These are phyloP conservation scores for Ornithorhynchus anatinus DNA, from an alignment of 2,113 vertebrate species.

Conservation along the genomic window DNA sequence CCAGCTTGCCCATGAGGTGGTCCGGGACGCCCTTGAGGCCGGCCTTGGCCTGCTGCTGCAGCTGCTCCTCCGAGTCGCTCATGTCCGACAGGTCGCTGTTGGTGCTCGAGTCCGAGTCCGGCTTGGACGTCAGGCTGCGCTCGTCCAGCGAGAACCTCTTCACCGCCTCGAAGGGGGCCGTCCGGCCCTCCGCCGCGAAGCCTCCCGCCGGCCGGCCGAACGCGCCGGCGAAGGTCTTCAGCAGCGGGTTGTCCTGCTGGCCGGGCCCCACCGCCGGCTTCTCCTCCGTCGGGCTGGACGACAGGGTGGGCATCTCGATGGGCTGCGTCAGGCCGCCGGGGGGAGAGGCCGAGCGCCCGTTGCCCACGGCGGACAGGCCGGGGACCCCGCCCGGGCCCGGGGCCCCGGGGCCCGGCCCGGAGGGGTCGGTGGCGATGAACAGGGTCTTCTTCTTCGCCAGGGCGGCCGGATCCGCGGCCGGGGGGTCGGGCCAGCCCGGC, in stretches of 20 bases:
- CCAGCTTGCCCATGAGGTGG: slow-evolving; percentile 78
- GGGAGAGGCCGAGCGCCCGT: slow-evolving; percentile 76
- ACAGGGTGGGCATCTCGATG: slow-evolving; percentile 84
- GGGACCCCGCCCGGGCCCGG: slow-evolving; percentile 76
- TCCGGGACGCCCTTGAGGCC: slow-evolving; percentile 82
- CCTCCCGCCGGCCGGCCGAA: slow-evolving; percentile 82
- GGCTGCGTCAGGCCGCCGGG: slow-evolving; percentile 73
- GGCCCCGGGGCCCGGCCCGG: slow-evolving; percentile 82
- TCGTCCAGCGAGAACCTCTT: slow-evolving; percentile 94
- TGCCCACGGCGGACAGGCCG: slow-evolving; percentile 72
- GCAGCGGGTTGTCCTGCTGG: slow-evolving; percentile 75
- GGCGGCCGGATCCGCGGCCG: slow-evolving; percentile 63
- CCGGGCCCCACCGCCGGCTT: slow-evolving; percentile 70
- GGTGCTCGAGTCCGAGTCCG: slow-evolving; percentile 92
- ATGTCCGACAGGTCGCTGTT: slow-evolving; percentile 97
- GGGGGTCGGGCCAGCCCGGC: slow-evolving; percentile 72
- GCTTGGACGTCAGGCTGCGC: slow-evolving; percentile 85
- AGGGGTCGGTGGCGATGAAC: slow-evolving; percentile 90
- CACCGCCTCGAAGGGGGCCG: slow-evolving; percentile 84
- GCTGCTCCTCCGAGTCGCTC: slow-evolving; percentile 92
- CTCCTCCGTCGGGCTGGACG: slow-evolving; percentile 82
- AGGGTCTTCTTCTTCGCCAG: slow-evolving; percentile 81
- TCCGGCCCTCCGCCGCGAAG: slow-evolving; percentile 78
- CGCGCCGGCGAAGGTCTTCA: slow-evolving; percentile 77
- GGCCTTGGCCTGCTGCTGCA: slow-evolving; percentile 81